Evolutionary conservation across 2,888 invertebrate genomes (phyloP).

Genomic region (Euphydryas editha): DNA sequence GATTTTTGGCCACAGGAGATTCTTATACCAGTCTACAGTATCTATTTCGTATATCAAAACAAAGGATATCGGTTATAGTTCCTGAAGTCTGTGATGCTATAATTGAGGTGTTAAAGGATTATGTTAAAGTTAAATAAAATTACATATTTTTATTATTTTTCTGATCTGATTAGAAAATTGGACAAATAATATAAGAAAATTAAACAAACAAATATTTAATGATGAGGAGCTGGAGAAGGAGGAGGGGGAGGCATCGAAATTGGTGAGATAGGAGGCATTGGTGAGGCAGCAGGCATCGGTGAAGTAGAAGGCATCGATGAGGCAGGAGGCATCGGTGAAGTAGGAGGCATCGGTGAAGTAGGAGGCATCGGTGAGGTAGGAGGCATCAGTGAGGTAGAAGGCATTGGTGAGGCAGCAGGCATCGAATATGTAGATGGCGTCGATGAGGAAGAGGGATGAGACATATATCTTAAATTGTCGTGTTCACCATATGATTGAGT

Average conservation of each 20-base stretch:
- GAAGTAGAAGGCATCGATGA: constrained; percentile 24
- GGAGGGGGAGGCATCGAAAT: constrained; percentile 14
- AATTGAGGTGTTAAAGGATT: constrained; percentile 30
- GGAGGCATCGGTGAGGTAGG: no score
- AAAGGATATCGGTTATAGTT: constrained; percentile 20
- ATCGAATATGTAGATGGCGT: constrained; percentile 24
- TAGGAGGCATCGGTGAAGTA: constrained; percentile 21
- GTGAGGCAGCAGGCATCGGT: no score
- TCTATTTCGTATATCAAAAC: constrained; percentile 23
- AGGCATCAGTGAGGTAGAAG: not conserved
- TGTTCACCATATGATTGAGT: constrained; percentile 36
- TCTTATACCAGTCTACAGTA: constrained; percentile 29
- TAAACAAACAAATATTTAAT: constrained; percentile 3
- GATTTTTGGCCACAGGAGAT: constrained; percentile 28
- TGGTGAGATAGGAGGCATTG: constrained; percentile 10
- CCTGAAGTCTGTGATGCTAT: constrained; percentile 23
- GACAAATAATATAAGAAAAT: constrained; percentile 14
- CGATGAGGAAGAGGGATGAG: constrained; percentile 34
- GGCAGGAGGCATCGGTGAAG: constrained; percentile 28
- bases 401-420: constrained; percentile 31
- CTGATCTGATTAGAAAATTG: constrained; percentile 3
- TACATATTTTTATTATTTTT: constrained; percentile 6
- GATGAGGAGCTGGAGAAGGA: constrained; percentile 17
- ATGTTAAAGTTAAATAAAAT: constrained; percentile 34
- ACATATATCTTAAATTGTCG: constrained; percentile 23